Percentiles rank a stretch among this genome's conserved stretches.
Conservation (phyloP, 2,113 vertebrate genomes). For the Tenrec ecaudatus region DNA sequence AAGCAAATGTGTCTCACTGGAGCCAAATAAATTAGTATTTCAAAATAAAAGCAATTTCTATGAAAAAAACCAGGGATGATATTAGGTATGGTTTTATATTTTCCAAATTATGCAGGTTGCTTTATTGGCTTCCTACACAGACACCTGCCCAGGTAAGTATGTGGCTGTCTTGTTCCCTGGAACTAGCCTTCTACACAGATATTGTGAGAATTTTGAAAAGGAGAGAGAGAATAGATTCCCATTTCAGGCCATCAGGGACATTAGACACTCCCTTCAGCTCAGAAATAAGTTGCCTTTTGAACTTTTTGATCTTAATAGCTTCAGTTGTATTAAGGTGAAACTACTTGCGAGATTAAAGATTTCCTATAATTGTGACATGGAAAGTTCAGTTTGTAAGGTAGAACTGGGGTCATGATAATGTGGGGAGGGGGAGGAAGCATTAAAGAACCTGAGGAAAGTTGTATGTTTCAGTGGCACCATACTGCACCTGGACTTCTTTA, state of each 20-base stretch:
- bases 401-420: too few species aligned
- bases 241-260: background rate
- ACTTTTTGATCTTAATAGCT: background rate
- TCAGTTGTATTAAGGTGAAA: conserved; percentile 25
- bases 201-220: background rate
- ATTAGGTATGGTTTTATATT: background rate
- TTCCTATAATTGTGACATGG: conserved; percentile 12
- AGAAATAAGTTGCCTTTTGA: background rate
- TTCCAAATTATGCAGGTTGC: background rate
- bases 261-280: background rate
- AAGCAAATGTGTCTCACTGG: conserved; percentile 10
- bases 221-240: background rate
- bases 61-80: conserved; percentile 7
- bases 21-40: conserved; percentile 43
- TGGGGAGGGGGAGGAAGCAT: too few species aligned
- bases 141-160: background rate
- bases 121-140: background rate
- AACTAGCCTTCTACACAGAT: background rate
- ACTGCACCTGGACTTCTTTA: too few species aligned
- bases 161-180: background rate
- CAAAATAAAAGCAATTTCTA: conserved; percentile 19
- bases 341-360: conserved; percentile 29
- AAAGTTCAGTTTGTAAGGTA: background rate
- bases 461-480: too few species aligned
- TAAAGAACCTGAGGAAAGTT: too few species aligned